Evolutionary conservation across 2,888 invertebrate species (phyloP), one percentile per base, ranked within the genome.

Genomic region (Luffia ferchaultella): DNA sequence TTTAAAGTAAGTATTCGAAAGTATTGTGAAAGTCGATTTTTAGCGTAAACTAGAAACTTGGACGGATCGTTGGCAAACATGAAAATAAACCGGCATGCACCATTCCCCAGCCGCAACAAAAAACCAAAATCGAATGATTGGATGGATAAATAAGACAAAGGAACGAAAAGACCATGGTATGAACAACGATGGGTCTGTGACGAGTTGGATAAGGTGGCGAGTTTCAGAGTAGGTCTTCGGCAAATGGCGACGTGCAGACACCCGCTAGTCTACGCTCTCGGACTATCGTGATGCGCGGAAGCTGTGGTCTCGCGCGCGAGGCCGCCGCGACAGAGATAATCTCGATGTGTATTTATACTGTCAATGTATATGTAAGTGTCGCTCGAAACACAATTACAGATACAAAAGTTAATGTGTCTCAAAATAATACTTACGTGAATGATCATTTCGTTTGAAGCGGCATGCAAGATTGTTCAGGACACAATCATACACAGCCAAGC

Each of bases 401-500:
- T 18, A 45, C 16, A 15, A 52, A 53, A 19, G 68, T 77, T 70
- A 76, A 78, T 79, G 82, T 78, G 82, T 80, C 76, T 77, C 80
- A 82, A 82, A 82, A 83, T 79, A 85, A 88, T 90, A 90, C 90
- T 90, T 90, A 90, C 90, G 89, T 90, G 89, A 88, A 88, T 84
- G 85, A 86, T 85, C 80, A 80, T 85, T 87, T 88, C 86, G 86
- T 84, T 88, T 87, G 89, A 89, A 89, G 89, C 89, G 86, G 88
- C 89, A 89, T 90, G 89, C 89, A 85, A 86, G 85, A 86, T 88
- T 89, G 89, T 89, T 88, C 87, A 87, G 88, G 89, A 89, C 88
- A 89, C 89, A 90, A 90, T 90, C 90, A 90, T 89, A 89, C 89
- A 90, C 89, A 89, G 89, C 86, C 89, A 91, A 91, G 90, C 90